Percentiles rank a stretch among this genome's conserved stretches.
Evolutionary conservation across 2,797 vertebrate genomes (phyloP).

Genomic region (Enteromius argenteus): DNA sequence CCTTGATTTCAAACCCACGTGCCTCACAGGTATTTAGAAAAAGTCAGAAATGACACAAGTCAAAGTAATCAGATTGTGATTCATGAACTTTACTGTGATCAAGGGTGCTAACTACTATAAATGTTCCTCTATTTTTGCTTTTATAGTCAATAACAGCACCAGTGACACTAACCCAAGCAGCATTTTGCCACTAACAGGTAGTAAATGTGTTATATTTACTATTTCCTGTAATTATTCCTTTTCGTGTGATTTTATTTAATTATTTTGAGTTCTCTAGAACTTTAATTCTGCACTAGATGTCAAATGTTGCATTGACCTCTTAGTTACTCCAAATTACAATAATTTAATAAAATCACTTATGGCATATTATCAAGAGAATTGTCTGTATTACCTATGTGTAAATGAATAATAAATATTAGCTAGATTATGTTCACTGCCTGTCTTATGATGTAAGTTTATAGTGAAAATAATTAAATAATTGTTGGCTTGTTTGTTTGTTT

Average conservation of each 20-base stretch:
- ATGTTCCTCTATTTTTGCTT: background rate
- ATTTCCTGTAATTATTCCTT: background rate
- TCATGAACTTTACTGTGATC: no score
- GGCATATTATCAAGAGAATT: no score
- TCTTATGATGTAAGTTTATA: no score
- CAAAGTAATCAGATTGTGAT: no score
- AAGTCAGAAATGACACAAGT: no score
- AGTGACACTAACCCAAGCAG: background rate
- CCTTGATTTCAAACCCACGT: conserved; percentile 13
- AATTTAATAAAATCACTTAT: background rate
- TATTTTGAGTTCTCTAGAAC: background rate
- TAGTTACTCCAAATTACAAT: background rate
- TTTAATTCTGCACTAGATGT: background rate
- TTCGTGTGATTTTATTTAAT: background rate
- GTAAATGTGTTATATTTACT: background rate
- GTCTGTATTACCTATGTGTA: no score
- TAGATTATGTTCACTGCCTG: no score
- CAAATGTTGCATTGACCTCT: background rate
- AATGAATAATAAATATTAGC: no score
- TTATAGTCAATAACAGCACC: background rate
- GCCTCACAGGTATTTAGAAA: background rate
- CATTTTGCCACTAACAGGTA: background rate
- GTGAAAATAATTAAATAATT: no score
- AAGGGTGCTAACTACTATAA: background rate
- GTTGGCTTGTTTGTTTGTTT: no score